A percentile compares a stretch with the other conserved stretches of the same genome.
Conservation (phyloP, 1,140 invertebrate genomes). For the Orius insidiosus region DNA sequence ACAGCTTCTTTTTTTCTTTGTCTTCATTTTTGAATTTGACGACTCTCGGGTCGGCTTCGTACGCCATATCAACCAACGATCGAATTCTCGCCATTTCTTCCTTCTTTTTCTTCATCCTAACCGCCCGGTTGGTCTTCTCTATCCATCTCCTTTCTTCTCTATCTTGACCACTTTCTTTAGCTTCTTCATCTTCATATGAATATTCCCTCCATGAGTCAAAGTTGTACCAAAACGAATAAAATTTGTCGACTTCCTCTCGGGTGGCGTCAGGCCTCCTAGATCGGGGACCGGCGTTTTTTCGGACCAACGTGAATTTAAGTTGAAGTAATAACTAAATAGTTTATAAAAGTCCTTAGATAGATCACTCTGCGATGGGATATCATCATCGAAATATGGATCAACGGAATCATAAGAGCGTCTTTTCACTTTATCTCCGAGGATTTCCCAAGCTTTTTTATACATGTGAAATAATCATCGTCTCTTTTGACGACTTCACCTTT, state of each 20-base stretch:
- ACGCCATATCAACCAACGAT: slow-evolving; percentile 79
- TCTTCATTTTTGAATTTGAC: slow-evolving; percentile 85
- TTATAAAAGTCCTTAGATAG: slow-evolving; percentile 44
- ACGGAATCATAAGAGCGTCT: slow-evolving; percentile 88
- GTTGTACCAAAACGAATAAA: slow-evolving; percentile 88
- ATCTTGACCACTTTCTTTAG: slow-evolving; percentile 92
- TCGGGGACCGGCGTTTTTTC: slow-evolving; percentile 69
- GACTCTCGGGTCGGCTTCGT: slow-evolving; percentile 84
- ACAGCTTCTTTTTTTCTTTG: slow-evolving; percentile 74
- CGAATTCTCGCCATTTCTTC: slow-evolving; percentile 88
- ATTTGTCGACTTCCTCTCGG: slow-evolving; percentile 60
- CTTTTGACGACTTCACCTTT: slow-evolving; percentile 63
- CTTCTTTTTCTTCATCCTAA: slow-evolving; percentile 80
- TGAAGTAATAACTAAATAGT: slow-evolving; percentile 59
- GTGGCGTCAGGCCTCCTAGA: slow-evolving; percentile 57
- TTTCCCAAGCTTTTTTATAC: slow-evolving; percentile 96
- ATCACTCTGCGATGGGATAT: slow-evolving; percentile 54
- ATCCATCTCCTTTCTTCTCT: slow-evolving; percentile 89
- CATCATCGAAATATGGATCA: slow-evolving; percentile 86
- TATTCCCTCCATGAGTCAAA: slow-evolving; percentile 99
- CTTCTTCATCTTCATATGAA: slow-evolving; percentile 98
- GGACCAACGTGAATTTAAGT: slow-evolving; percentile 83
- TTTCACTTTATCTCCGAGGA: slow-evolving; percentile 60
- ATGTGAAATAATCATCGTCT: slow-evolving; percentile 94
- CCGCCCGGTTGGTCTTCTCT: slow-evolving; percentile 92